These are phyloP conservation scores for Blomia tropicalis DNA, from an alignment of 2,888 invertebrate species.

Conservation along the genomic window DNA sequence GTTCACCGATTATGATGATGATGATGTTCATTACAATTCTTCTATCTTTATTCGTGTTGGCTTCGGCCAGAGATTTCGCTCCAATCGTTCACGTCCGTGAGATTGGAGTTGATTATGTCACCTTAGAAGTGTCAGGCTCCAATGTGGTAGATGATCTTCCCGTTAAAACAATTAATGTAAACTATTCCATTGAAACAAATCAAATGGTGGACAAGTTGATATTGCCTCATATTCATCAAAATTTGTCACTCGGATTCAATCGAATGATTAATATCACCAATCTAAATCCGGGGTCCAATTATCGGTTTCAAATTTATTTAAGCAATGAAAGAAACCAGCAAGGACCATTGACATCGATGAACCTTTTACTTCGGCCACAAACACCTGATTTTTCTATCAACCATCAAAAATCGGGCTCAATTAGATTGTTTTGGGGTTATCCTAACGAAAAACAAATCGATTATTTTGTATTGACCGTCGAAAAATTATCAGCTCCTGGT, in stretches of 20 bases:
- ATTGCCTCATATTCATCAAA: neutral
- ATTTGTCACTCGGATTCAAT: neutral
- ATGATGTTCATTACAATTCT: no score
- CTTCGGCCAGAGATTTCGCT: neutral
- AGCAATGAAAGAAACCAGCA: neutral
- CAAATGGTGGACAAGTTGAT: neutral
- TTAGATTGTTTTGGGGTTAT: constrained; percentile 5
- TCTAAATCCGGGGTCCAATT: neutral
- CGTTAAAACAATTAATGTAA: neutral
- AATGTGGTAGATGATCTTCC: neutral
- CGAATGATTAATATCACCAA: neutral
- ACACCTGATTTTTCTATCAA: constrained; percentile 11
- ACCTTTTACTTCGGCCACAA: constrained; percentile 1
- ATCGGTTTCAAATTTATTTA: neutral
- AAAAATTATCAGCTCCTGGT: constrained; percentile 21
- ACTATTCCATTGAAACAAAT: neutral
- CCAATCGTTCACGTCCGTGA: neutral
- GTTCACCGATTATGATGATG: no score
- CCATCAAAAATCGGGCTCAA: neutral
- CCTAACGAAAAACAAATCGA: neutral
- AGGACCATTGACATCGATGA: neutral
- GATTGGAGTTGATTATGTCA: neutral
- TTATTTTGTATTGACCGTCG: constrained; percentile 18
- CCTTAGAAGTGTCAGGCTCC: neutral
- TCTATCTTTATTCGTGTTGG: no score